phyloP scores from a whole-genome alignment of 2,888 invertebrate species.

The Ganaspis brasiliensis region DNA sequence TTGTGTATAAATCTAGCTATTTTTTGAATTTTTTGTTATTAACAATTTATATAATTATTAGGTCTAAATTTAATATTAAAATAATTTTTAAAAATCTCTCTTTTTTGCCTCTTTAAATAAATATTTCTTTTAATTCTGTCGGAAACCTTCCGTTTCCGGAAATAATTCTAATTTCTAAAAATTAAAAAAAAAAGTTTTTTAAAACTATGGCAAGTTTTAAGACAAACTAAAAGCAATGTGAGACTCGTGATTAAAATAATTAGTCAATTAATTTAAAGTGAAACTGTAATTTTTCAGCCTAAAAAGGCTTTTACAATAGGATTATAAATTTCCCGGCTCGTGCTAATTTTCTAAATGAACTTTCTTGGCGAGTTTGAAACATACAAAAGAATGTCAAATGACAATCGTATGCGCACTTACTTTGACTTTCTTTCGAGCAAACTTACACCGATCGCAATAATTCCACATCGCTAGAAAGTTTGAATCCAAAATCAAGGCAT shows the following conservation, averaged over 20 bases:
- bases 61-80: too few relatives aligned
- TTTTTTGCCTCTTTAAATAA: too few relatives aligned
- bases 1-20: too few relatives aligned
- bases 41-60: too few relatives aligned
- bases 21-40: too few relatives aligned
- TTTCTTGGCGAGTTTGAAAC: slow-evolving; percentile 8
- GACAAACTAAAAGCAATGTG: not conserved
- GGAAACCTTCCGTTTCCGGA: too few relatives aligned
- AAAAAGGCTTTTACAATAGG: slow-evolving; percentile 8
- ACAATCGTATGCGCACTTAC: slow-evolving; percentile 35
- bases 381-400: slow-evolving; percentile 37
- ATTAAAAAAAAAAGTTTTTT: too few relatives aligned
- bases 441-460: slow-evolving; percentile 46
- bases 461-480: slow-evolving; percentile 34
- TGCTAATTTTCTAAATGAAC: slow-evolving; percentile 39
- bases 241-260: not conserved
- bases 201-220: not conserved
- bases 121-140: too few relatives aligned
- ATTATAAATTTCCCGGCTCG: slow-evolving; percentile 19
- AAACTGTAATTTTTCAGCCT: not conserved
- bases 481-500: slow-evolving; percentile 28
- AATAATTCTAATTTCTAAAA: too few relatives aligned
- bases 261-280: not conserved
- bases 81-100: too few relatives aligned
- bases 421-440: slow-evolving; percentile 52